Base-by-base conservation (phyloP, 2,113 vertebrate species). In the Origma solitaria region DNA sequence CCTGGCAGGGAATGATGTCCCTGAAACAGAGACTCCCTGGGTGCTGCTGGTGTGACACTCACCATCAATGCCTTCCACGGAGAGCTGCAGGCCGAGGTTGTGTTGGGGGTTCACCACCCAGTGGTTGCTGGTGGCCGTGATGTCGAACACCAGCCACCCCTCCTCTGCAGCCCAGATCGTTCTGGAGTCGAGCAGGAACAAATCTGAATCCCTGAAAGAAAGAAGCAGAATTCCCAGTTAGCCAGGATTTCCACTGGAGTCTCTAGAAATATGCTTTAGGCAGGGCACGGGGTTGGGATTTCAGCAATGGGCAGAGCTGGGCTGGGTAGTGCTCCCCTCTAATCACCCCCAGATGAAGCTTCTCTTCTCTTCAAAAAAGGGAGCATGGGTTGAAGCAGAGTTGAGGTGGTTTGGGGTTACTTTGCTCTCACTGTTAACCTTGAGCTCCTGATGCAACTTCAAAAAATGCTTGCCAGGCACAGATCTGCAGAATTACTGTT, bases 121-220 rank as follows among this genome's bases (percentile, higher is more conserved):
- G 97, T 99, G 99, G 97, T 99, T 99, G 79, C 99, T 99, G 92
- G 99, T 99, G 54, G 98, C 99, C 0, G 99, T 99, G 40, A 99
- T 98, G 88, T 99, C 99, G 37, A 99, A 99, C 92, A 99, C 99
- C 97, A 99, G 95, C 99, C 99, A 99, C 54, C 99, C 99, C 93
- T 99, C 99, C 96, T 99, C 99, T 2, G 98, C 98, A 4, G 99
- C 99, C 99, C 99, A 99, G 97, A 99, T 99, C 19, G 98, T 99
- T 50, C 99, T 98, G 11, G 98, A 98, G 97, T 99, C 99, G 2
- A 99, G 98, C 90, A 99, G 98, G 93, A 99, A 99, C 90, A 99
- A 97, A 92, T 99, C 99, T 1, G 99, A 99, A 94, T 99, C 99
- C 96, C 99, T 99, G 96, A 15, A 93, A 92, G 47, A 72, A 24